Conservation (phyloP, 2,113 vertebrate genomes). For the Psittacara wagleri region DNA sequence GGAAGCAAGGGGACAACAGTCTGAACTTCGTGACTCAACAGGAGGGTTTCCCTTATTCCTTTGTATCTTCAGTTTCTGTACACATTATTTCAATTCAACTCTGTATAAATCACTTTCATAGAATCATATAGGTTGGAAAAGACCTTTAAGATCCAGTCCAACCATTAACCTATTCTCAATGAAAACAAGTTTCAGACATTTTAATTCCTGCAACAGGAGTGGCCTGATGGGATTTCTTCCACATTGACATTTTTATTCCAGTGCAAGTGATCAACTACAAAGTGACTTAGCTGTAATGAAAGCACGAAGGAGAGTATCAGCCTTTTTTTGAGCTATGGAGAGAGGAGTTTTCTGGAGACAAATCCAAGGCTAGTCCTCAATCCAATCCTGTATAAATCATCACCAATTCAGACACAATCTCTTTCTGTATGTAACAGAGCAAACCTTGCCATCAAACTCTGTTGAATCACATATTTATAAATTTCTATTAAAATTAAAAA, state of each 20-base stretch:
- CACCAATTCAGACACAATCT: neutral
- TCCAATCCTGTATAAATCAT: neutral
- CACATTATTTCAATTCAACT: neutral
- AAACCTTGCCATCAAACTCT: neutral
- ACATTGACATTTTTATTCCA: neutral
- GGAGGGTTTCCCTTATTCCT: neutral
- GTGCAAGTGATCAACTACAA: neutral
- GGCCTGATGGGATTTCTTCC: neutral
- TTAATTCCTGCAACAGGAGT: neutral
- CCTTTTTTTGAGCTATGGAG: neutral
- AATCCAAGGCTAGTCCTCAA: neutral
- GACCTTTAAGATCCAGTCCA: neutral
- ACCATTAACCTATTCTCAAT: neutral
- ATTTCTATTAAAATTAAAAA: neutral
- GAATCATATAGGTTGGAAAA: neutral
- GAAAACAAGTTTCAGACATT: neutral
- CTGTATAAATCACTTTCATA: neutral
- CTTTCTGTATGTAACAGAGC: neutral
- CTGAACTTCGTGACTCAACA: neutral
- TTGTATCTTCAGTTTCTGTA: neutral
- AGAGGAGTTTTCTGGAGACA: neutral
- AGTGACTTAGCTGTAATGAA: neutral
- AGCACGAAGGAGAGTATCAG: neutral
- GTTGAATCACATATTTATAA: neutral
- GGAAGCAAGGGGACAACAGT: neutral